A percentile compares a stretch with the other conserved stretches of the same genome.
These are phyloP conservation scores for Coregonus sp. DNA, from an alignment of 2,797 vertebrate species.

Conservation along the genomic window DNA sequence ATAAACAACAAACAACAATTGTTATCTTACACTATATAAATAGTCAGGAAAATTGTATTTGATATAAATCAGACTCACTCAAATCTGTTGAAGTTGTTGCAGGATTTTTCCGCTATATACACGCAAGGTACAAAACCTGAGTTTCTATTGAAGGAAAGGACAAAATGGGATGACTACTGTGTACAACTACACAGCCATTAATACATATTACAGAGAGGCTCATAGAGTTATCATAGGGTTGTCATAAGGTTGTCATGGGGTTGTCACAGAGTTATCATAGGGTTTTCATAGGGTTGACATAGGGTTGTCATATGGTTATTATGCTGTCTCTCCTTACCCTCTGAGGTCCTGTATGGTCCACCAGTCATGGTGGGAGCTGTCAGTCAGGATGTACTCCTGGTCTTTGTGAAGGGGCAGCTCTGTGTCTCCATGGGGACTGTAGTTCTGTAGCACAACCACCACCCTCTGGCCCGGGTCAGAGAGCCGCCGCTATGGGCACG, in stretches of 20 bases:
- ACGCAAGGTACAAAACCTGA: slow-evolving; percentile 88
- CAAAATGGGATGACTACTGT: neutral
- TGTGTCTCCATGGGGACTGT: slow-evolving; percentile 71
- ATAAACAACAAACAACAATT: neutral
- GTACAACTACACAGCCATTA: neutral
- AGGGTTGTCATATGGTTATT: neutral
- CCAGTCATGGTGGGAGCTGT: slow-evolving; percentile 85
- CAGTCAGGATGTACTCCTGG: slow-evolving; percentile 84
- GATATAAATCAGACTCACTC: slow-evolving; percentile 79
- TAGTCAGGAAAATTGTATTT: neutral
- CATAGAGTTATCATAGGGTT: neutral
- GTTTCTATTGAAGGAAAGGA: slow-evolving; percentile 73
- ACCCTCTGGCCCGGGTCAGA: slow-evolving; percentile 62
- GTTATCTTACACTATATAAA: neutral
- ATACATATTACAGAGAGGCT: neutral
- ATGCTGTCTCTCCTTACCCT: slow-evolving; percentile 72
- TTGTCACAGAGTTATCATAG: no score
- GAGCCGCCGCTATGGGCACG: slow-evolving; percentile 61
- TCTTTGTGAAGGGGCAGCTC: slow-evolving; percentile 82
- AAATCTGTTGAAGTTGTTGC: slow-evolving; percentile 86
- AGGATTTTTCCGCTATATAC: slow-evolving; percentile 82
- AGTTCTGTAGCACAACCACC: slow-evolving; percentile 89
- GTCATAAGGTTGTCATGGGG: no score
- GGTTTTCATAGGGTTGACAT: neutral
- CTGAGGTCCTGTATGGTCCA: slow-evolving; percentile 87